Base-by-base conservation (phyloP, 2,888 invertebrate genomes). In the Calameuta filiformis region DNA sequence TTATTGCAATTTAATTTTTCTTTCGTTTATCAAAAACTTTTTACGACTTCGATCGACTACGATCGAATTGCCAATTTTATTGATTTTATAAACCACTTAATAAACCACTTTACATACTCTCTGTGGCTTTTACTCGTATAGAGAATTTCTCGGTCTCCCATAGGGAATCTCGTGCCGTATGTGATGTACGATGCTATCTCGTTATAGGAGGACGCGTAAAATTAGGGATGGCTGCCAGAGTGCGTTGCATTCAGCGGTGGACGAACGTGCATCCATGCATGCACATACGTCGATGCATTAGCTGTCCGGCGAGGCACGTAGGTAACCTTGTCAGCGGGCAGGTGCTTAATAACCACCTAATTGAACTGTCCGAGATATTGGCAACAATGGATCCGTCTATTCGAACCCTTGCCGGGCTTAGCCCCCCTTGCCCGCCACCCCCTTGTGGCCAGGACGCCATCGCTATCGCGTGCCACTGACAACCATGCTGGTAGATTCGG, bases 301-400 rank as follows among this genome's bases (percentile, higher is more conserved):
- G 71, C 71, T 71, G 71, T 78, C 80, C 83, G 85, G 82, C 83
- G 84, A 83, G 85, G 86, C 86, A 83, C 83, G 80, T 80, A 81
- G 82, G 77, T 83, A 84, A 85, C 84, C 83, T 85, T 87, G 85
- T 85, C 84, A 84, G 85, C 77, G 81, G 81, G 83, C 83, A 82
- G 85, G 81, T 86, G 84, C 87, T 88, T 87, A 86, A 88, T 89
- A 89, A 88, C 85, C 85, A 86, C 82, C 84, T 89, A 87, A 89
- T 89, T 87, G 88, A 88, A 88, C 87, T 86, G 85, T 83, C 85
- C 82, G 85, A 85, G 84, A 83, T 89, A 87, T 86, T 85, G 83
- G 84, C 80, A 84, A 85, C 85, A 84, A 83, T 82, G 82, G 81
- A 78, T 80, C 79, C 79, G 75, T 33, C 56, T 56, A 56, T 56